Evolutionary conservation across 30 jellyfish, hydroid and myxozoan genomes (phyloP).

Genomic region (Hydra vulgaris): DNA sequence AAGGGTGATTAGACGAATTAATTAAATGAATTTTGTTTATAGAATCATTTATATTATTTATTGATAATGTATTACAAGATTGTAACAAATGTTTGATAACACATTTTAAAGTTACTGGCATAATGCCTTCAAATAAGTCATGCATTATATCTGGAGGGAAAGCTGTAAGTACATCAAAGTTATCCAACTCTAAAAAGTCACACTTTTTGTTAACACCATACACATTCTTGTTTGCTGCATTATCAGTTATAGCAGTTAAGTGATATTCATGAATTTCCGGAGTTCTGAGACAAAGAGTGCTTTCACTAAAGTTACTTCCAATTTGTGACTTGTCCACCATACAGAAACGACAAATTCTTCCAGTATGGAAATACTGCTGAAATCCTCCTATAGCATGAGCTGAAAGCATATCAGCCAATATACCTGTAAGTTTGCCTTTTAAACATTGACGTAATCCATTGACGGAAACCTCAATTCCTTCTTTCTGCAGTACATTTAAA

Average conservation of each 20-base stretch:
- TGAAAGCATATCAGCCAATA: no score
- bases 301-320: background rate
- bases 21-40: no score
- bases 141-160: background rate
- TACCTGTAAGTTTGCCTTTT: no score
- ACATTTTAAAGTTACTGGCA: background rate
- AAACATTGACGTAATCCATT: no score
- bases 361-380: background rate
- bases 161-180: background rate
- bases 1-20: background rate
- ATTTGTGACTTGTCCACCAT: background rate
- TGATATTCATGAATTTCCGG: background rate
- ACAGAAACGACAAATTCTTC: background rate
- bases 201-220: background rate
- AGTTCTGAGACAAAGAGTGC: background rate
- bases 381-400: background rate
- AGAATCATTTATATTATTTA: background rate
- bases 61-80: background rate
- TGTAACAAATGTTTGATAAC: background rate
- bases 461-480: no score
- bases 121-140: background rate
- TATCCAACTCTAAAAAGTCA: background rate
- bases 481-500: no score
- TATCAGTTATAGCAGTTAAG: background rate
- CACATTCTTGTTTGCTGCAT: background rate